Evolutionary conservation across 92 coral and sea anemone genomes (phyloP), one percentile per base, ranked within the genome.

Genomic region (Hydrozoanthus gracilis): DNA sequence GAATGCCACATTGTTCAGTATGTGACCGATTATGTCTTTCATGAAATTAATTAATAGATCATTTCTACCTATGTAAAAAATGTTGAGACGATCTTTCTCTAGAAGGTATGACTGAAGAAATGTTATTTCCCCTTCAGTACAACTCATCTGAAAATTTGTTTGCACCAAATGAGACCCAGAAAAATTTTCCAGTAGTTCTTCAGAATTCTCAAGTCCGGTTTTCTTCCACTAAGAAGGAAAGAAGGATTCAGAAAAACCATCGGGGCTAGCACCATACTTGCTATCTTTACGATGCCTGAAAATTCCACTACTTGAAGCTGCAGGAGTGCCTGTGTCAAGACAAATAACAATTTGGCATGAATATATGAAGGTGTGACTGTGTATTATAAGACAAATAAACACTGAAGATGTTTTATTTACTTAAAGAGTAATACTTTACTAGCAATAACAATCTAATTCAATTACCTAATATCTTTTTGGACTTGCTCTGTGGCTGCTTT

Each of bases 181-280:
- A 17, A 83, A 7, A 15, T 16, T 77, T n/a, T 45, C 52, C 7
- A 88, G 70, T 10, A 89, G 89, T 69, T 20, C 7, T 7, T 9
- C 73, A 44, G 82, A 54, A 9, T 71, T 55, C 13, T 55, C 75
- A 14, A 87, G 48, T 61, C 89, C 78, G 10, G 92, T 85, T 58
- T 89, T 89, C 88, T 65, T 88, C 87, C 15, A 88, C 49, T n/a
- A 62, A 60, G 56, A 82, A 88, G 15, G 91, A 6, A 14, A 9
- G 10, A 20, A 67, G 3, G 4, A 1, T 9, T 71, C 82, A 4
- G 44, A 8, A 65, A 83, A 76, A 55, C 88, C 91, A 77, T 68
- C 91, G 7, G 88, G 88, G 80, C 91, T 83, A 49, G 91, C 91
- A 45, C 91, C 88, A 88, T 88, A 83, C 4, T 15, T 15, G 17